Percentiles rank a stretch among this genome's conserved stretches.
Evolutionary conservation across 2,797 vertebrate genomes (phyloP).

Genomic region (Dendrocincla fuliginosa): DNA sequence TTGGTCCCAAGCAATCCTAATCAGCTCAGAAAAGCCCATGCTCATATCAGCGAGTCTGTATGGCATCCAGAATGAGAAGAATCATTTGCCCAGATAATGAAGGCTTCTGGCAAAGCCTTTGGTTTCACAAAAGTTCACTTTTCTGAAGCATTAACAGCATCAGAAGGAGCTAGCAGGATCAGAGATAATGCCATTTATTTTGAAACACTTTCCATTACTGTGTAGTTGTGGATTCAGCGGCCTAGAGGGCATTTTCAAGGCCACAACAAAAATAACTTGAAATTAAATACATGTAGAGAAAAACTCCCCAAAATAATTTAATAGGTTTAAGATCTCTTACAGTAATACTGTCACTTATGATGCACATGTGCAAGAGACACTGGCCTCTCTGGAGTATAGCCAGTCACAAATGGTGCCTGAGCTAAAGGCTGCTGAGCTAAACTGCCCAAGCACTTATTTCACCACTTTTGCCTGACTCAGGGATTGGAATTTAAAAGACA

Average conservation of each 20-base stretch:
- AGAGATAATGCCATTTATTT: background rate
- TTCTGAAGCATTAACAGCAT: background rate
- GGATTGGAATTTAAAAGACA: background rate
- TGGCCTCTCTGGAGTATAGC: rapidly evolving
- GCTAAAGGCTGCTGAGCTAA: background rate
- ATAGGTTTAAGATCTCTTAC: background rate
- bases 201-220: background rate
- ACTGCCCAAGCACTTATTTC: background rate
- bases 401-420: background rate
- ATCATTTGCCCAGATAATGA: background rate
- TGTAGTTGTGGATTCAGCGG: background rate
- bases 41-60: background rate
- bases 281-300: background rate
- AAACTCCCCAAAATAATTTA: background rate
- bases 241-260: background rate
- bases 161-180: background rate
- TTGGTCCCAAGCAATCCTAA: background rate
- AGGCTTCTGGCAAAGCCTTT: background rate
- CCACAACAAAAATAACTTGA: background rate
- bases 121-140: background rate
- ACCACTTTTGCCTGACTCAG: background rate
- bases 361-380: rapidly evolving
- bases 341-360: background rate
- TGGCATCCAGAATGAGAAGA: background rate
- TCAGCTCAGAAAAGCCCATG: background rate